These are phyloP conservation scores for Murina feae DNA, from an alignment of 2,113 vertebrate genomes.

Conservation along the genomic window DNA sequence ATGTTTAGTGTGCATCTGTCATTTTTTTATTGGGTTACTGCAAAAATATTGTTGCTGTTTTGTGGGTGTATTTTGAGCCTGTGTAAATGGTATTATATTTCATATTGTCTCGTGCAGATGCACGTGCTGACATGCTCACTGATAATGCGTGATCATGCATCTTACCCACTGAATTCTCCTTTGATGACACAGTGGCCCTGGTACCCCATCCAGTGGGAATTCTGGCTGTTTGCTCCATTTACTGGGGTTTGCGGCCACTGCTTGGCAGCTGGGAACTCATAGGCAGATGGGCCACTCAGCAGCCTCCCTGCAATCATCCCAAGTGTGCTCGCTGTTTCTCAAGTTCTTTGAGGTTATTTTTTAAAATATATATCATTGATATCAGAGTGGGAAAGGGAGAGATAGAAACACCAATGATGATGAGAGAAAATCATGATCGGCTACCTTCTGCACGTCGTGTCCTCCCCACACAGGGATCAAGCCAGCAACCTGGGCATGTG, in stretches of 20 bases:
- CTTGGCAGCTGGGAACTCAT: neutral
- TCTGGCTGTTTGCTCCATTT: neutral
- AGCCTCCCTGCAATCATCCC: neutral
- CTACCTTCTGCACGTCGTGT: no score
- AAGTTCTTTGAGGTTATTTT: neutral
- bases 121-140: neutral
- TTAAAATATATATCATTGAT: no score
- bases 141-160: neutral
- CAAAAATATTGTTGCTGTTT: no score
- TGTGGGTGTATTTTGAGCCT: neutral
- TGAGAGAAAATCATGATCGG: no score
- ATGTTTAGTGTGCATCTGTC: neutral
- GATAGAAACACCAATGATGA: no score
- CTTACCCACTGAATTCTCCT: neutral
- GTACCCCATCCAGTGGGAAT: neutral
- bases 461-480: no score
- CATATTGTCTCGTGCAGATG: neutral
- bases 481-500: no score
- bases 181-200: neutral
- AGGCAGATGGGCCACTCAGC: neutral
- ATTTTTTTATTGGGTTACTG: neutral
- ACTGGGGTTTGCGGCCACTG: neutral
- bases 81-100: neutral
- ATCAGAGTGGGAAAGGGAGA: no score
- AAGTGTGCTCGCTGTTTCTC: neutral